Base-by-base conservation (phyloP, 2,797 vertebrate species). In the Spea hammondii region DNA sequence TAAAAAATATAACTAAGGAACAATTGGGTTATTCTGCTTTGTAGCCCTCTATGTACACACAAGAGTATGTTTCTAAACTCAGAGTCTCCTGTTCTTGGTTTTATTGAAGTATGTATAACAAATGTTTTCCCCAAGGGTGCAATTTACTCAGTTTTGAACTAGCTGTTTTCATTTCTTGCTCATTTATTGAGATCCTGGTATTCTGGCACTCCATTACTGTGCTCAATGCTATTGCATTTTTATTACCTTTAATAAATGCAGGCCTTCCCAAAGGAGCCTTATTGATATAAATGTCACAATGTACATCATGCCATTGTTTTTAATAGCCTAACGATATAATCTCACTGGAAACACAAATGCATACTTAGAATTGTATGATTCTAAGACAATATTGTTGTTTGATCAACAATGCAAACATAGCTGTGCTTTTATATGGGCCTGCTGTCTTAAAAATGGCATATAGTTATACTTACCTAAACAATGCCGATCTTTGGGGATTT, bases 181-280 rank as follows among this genome's bases (percentile, higher is more conserved):
- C 50, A 53, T 57, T 71, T 70, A 65, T 76, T 75, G 49, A n/a
- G 32, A 7, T 13, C 50, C 59, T 76, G 66, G 46, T 66, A 76
- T 71, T 76, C 55, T 71, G 72, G 44, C 66, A 75, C 68, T 70
- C 5, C 55, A 79, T 79, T 65, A 32, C 59, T 45, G 50, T 49
- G 68, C 69, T 44, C 44, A 65, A 55, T 70, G n/a, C 68, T 66
- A 13, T 13, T 76, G 44, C 17, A 80, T 76, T 76, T 76, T 80
- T 64, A 76, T 80, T 59, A 70, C 60, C 8, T 50, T 32, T 71
- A 66, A 46, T 70, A 65, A 66, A 65, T 76, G 54, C 49, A 49
- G 47, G 50, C 13, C 32, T 13, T 76, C 73, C 67, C 46, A 59
- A 55, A 51, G 44, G 48, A 47, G 50, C 55, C 53, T 32, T 71